Evolutionary conservation across 2,113 vertebrate species (phyloP).

Genomic region (Anguilla japonica): DNA sequence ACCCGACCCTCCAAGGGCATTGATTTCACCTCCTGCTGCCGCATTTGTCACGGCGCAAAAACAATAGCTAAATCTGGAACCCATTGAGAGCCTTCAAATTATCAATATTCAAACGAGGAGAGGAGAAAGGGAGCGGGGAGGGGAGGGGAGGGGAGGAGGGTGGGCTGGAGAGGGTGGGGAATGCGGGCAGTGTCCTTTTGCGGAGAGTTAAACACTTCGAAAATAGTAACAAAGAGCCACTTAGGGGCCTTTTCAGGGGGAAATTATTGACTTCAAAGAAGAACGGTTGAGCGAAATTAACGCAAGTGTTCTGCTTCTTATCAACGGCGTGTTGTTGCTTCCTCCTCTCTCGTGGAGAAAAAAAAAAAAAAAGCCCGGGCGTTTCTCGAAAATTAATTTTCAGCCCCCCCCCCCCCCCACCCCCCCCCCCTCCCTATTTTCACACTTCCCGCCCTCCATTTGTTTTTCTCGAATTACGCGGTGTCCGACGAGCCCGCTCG

Average conservation of each 20-base stretch:
- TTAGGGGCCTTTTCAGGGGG: conserved; percentile 27
- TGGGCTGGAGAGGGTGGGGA: conserved; percentile 11
- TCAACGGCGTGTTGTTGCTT: not conserved
- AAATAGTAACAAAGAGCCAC: conserved; percentile 27
- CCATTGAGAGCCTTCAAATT: conserved; percentile 80
- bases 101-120: conserved; percentile 81
- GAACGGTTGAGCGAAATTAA: conserved; percentile 27
- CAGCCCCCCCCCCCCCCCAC: not conserved
- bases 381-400: not conserved
- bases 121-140: conserved; percentile 49
- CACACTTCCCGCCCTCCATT: not conserved
- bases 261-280: conserved; percentile 35
- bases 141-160: conserved; percentile 42
- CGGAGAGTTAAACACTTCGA: conserved; percentile 18
- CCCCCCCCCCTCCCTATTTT: not conserved
- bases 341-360: not conserved
- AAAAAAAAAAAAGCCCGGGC: not conserved
- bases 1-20: conserved; percentile 87
- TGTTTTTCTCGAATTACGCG: not conserved
- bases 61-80: conserved; percentile 80
- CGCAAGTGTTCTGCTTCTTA: conserved; percentile 12
- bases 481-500: not conserved
- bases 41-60: conserved; percentile 85
- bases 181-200: conserved; percentile 25
- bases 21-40: conserved; percentile 84